phyloP scores from a whole-genome alignment of 1,140 invertebrate species.

The Caenorhabditis tropicalis region DNA sequence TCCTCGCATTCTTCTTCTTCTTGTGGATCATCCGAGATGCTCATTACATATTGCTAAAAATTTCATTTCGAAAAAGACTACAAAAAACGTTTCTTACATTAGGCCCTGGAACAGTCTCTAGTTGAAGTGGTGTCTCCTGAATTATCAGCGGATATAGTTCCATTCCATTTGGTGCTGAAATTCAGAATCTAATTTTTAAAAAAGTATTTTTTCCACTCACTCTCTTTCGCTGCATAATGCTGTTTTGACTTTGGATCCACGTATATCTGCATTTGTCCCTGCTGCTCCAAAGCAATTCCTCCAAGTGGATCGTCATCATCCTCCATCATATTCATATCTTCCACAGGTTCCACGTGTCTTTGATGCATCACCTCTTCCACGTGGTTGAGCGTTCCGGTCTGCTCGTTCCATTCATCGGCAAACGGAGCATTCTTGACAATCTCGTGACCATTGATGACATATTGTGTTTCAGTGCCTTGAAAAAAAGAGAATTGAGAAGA shows the following conservation, averaged over 20 bases:
- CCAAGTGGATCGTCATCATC: background rate
- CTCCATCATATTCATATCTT: background rate
- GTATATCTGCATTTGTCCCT: constrained; percentile 21
- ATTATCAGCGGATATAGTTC: constrained; percentile 25
- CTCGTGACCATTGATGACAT: background rate
- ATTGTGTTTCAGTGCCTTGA: background rate
- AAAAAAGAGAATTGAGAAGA: background rate
- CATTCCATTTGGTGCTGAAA: constrained; percentile 31
- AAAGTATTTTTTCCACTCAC: background rate
- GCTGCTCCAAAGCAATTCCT: background rate
- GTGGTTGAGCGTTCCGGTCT: background rate
- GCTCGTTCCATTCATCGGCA: background rate
- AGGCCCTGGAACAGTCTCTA: background rate
- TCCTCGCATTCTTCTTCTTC: background rate
- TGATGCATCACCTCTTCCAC: background rate
- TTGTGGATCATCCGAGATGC: background rate
- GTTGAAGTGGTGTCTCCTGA: constrained; percentile 6
- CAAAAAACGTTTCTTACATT: background rate
- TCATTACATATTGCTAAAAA: background rate
- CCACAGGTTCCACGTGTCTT: background rate
- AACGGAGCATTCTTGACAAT: background rate
- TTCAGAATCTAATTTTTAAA: background rate
- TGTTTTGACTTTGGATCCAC: constrained; percentile 11
- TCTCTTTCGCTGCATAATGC: constrained; percentile 18
- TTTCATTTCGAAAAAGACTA: background rate